Base-by-base conservation (phyloP, 1,140 invertebrate genomes). In the Hylyphantes graminicola region DNA sequence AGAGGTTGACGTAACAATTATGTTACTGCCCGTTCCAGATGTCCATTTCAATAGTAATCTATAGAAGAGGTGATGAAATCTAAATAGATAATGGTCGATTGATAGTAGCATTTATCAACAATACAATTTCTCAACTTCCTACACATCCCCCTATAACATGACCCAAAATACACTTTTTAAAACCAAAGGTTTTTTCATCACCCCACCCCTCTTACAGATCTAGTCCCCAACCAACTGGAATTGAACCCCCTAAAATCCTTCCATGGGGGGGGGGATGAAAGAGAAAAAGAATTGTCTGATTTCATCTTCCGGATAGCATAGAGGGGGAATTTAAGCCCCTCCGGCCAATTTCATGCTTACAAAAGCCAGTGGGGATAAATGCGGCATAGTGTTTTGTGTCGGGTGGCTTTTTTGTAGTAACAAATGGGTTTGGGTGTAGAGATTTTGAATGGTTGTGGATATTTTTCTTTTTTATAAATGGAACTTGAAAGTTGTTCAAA, bases 241-340 rank as follows among this genome's bases (percentile, higher is more conserved):
- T 74, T 5, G 72, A 35, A 74, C 11, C 17, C 21, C 17, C 59
- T 13, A 61, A 35, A 35, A 35, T 35, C 35, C 35, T 35, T 35
- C 35, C 35, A 35, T 35, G 5, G 35, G 35, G 35, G 35, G 35
- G 35, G 67, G 67, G 8, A 12, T 51, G 10, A 13, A 4, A 70
- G 63, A 65, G 54, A 12, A 48, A 72, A 65, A 78, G 50, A 78
- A 78, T 65, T 7, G 59, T 76, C 59, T 76, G 61, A 78, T 78
- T 78, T 78, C 76, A 78, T 78, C 59, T 78, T 77, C 75, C 75
- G 75, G 59, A 64, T 12, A 50, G 4, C 35, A 35, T 1, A 35
- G 35, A 48, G 50, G 17, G 67, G 50, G 17, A 51, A 61, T 8
- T 13, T 53, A 10, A 78, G n/a, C 50, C 76, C 76, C 74, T 78